phyloP scores from a whole-genome alignment of 2,113 vertebrate genomes.

The Dissostichus mawsoni region DNA sequence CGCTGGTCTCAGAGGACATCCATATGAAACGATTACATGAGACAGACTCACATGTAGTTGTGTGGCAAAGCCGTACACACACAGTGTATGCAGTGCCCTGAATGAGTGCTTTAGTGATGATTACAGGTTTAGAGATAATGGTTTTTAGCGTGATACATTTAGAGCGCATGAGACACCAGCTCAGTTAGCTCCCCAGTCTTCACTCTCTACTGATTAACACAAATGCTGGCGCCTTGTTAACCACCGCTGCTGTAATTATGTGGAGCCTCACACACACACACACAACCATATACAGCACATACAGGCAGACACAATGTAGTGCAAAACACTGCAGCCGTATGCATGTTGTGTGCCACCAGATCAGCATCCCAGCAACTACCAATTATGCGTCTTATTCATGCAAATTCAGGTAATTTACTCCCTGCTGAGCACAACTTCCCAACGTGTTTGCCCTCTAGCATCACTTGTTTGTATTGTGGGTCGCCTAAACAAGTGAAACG shows the following conservation, averaged over 20 bases:
- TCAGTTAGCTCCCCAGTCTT: constrained; percentile 63
- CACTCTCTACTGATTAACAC: constrained; percentile 71
- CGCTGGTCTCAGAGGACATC: constrained; percentile 27
- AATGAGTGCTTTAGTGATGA: constrained; percentile 46
- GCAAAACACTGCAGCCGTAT: constrained; percentile 34
- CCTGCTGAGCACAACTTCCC: constrained; percentile 65
- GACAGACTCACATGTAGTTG: constrained; percentile 25
- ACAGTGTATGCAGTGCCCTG: constrained; percentile 26
- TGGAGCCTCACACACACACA: constrained; percentile 17
- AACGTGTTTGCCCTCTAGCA: constrained; percentile 62
- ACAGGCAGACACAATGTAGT: background rate
- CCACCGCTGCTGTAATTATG: constrained; percentile 71
- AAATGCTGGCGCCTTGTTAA: constrained; percentile 69
- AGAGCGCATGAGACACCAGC: constrained; percentile 49
- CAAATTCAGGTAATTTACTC: constrained; percentile 77
- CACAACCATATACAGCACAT: constrained; percentile 25
- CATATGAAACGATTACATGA: constrained; percentile 28
- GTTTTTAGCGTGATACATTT: constrained; percentile 57
- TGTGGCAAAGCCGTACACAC: constrained; percentile 35
- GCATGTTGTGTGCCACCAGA: constrained; percentile 40
- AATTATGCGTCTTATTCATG: constrained; percentile 68
- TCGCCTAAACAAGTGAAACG: constrained; percentile 24
- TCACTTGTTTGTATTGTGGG: constrained; percentile 28
- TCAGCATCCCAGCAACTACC: constrained; percentile 63
- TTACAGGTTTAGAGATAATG: constrained; percentile 67